These are phyloP conservation scores for Osmerus eperlanus DNA, from an alignment of 2,113 vertebrate genomes.

Conservation along the genomic window DNA sequence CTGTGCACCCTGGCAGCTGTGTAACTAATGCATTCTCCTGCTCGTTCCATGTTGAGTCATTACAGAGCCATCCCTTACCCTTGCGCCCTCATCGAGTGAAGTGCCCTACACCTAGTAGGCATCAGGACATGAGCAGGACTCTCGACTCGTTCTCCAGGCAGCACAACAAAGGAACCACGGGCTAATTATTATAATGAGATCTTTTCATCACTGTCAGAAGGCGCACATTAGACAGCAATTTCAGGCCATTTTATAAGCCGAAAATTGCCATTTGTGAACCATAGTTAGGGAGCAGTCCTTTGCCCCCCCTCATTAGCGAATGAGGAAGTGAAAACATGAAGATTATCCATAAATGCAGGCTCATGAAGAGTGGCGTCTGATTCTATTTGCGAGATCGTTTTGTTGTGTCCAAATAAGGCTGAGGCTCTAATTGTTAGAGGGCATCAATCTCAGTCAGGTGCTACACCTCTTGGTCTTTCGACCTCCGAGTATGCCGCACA, in stretches of 20 bases:
- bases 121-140: slow-evolving; percentile 68
- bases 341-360: slow-evolving; percentile 66
- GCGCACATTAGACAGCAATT: slow-evolving; percentile 77
- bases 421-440: slow-evolving; percentile 52
- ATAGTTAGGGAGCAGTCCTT: slow-evolving; percentile 64
- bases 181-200: slow-evolving; percentile 81
- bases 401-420: slow-evolving; percentile 44
- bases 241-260: slow-evolving; percentile 75
- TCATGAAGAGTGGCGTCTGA: slow-evolving; percentile 62
- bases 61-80: slow-evolving; percentile 72
- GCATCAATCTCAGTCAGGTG: slow-evolving; percentile 57
- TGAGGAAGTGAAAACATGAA: slow-evolving; percentile 65
- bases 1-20: slow-evolving; percentile 56
- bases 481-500: slow-evolving; percentile 24
- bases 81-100: slow-evolving; percentile 73
- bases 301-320: slow-evolving; percentile 69
- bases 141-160: slow-evolving; percentile 67
- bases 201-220: slow-evolving; percentile 79
- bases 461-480: slow-evolving; percentile 61
- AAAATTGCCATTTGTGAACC: slow-evolving; percentile 75
- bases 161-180: slow-evolving; percentile 77
- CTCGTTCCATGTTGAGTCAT: slow-evolving; percentile 68
- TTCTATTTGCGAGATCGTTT: slow-evolving; percentile 55
- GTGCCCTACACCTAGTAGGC: slow-evolving; percentile 67
- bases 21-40: slow-evolving; percentile 66